Conservation (phyloP, 2,888 invertebrate genomes). For the Alloscopus bannaensis region DNA sequence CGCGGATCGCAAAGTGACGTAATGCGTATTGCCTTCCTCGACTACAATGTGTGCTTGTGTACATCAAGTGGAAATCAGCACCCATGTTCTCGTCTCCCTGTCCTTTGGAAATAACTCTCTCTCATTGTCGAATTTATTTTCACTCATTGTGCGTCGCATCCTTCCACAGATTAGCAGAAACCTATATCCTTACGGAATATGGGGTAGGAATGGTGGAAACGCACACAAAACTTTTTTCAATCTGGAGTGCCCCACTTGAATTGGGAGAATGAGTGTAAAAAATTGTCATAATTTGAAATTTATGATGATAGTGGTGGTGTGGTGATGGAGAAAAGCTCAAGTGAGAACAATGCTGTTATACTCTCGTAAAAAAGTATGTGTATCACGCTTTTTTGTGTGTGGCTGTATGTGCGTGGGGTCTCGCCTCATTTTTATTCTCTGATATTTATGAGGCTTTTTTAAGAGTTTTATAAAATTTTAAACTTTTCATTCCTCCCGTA, state of each 20-base stretch:
- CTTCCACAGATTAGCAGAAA: constrained; percentile 33
- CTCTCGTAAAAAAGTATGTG: too few species aligned
- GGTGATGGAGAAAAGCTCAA: background rate
- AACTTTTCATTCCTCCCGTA: too few species aligned
- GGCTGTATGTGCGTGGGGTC: constrained; percentile 2
- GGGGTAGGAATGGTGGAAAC: background rate
- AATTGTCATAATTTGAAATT: constrained; percentile 60
- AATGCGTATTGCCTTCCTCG: background rate
- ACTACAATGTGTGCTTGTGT: background rate
- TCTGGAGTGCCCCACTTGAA: constrained; percentile 18
- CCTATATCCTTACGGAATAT: background rate
- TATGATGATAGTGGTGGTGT: constrained; percentile 25
- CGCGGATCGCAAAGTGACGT: background rate
- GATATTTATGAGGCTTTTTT: constrained; percentile 18
- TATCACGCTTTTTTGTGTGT: background rate
- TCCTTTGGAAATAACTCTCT: background rate
- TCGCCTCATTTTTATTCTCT: background rate
- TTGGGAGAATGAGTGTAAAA: constrained; percentile 41
- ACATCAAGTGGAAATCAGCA: background rate
- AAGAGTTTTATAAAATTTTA: constrained; percentile 9
- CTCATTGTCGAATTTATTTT: background rate
- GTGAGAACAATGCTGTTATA: too few species aligned
- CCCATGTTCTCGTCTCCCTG: constrained; percentile 1
- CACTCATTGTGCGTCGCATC: background rate
- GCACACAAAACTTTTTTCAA: background rate